Evolutionary conservation across 2,113 vertebrate genomes (phyloP).

Genomic region (Lynx canadensis): DNA sequence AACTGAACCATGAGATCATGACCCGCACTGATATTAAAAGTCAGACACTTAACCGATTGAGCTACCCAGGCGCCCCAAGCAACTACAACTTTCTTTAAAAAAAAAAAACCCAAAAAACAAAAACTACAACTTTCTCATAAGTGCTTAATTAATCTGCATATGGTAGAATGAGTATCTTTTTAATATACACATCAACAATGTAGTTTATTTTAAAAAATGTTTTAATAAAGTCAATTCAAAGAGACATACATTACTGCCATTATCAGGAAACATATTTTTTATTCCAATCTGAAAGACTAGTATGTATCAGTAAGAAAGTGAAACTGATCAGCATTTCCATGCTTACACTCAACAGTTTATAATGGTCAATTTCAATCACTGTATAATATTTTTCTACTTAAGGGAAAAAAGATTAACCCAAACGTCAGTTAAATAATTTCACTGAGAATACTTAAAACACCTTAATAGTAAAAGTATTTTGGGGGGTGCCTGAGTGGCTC

Average conservation of each 20-base stretch:
- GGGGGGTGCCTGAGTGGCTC: neutral
- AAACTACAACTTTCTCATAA: neutral
- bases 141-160: neutral
- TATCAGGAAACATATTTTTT: neutral
- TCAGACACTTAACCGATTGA: too few species aligned
- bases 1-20: too few species aligned
- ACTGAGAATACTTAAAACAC: conserved; percentile 29
- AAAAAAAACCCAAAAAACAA: neutral
- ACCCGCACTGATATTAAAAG: too few species aligned
- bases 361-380: neutral
- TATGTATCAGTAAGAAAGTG: neutral
- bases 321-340: neutral
- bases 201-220: neutral
- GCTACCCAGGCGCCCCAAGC: neutral
- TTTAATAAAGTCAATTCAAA: conserved; percentile 26
- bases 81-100: neutral
- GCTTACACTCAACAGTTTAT: neutral
- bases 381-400: neutral
- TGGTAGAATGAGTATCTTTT: neutral
- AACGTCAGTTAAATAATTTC: conserved; percentile 36
- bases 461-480: conserved; percentile 5
- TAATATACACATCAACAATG: neutral
- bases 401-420: conserved; percentile 1
- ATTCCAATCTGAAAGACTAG: neutral
- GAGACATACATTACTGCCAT: neutral